Base-by-base conservation (phyloP, 2,113 vertebrate species). In the Myotis lucifugus region DNA sequence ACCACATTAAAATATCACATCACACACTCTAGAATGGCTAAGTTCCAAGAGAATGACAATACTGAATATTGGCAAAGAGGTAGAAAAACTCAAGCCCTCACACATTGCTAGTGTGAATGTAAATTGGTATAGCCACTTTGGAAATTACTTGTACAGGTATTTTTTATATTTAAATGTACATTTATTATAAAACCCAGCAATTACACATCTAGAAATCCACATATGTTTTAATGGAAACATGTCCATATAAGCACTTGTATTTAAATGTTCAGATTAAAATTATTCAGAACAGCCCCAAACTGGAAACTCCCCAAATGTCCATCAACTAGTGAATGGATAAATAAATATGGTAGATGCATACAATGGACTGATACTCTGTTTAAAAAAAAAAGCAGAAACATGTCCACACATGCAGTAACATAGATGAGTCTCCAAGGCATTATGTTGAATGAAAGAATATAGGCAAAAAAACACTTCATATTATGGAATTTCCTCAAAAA, bases 171-270 rank as follows among this genome's bases (percentile, higher is more conserved):
- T 25, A 89, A 91, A 52, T 9, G 40, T 42, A 46, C 29, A 29
- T 83, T 64, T 83, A 79, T 34, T 73, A 73, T 84, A 77, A 86
- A 93, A 85, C 18, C 25, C n/a, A 89, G n/a, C 6, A 86, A 50
- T 15, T 86, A 25, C 42, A 91, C 19, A 59, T 34, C 50, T 52
- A 52, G 59, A 42, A 93, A 77, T 6, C 32, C 48, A 40, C 64
- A 56, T 56, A 56, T 23, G 21, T 56, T 56, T 56, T 21, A 56
- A 59, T 73, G 34, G 40, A 90, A 88, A 32, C 10, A 69, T 46
- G 5, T 67, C 8, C 29, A 34, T 59, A 61, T 4, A 67, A 69
- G 77, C 29, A 37, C n/a, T 84, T 67, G 5, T 32, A 74, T 42
- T 56, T 92, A 56, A 89, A 83, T 86, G 23, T 90, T 88, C 52